A percentile compares a stretch with the other conserved stretches of the same genome.
Conservation (phyloP, 1,140 invertebrate species). For the Trialeurodes vaporariorum region DNA sequence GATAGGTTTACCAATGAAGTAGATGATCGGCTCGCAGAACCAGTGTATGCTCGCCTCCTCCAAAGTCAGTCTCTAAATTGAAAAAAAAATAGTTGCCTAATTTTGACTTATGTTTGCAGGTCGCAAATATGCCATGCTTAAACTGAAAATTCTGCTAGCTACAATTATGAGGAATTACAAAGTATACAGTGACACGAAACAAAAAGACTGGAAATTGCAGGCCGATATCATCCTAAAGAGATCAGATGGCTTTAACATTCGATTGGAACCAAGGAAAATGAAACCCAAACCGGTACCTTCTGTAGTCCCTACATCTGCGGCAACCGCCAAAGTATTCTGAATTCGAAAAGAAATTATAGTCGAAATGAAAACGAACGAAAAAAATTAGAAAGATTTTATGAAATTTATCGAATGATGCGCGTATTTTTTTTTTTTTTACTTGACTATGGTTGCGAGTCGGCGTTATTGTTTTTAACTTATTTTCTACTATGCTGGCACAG, state of each 20-base stretch:
- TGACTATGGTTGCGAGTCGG: too few species aligned
- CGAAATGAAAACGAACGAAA: too few species aligned
- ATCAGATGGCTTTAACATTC: constrained; percentile 59
- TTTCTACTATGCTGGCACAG: too few species aligned
- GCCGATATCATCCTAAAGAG: constrained; percentile 74
- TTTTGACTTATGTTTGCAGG: constrained; percentile 44
- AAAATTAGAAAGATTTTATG: too few species aligned
- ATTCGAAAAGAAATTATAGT: too few species aligned
- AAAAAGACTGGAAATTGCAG: constrained; percentile 58
- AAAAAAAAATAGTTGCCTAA: background rate
- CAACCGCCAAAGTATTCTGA: too few species aligned
- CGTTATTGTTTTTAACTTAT: too few species aligned
- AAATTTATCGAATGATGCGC: too few species aligned
- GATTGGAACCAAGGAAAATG: constrained; percentile 48
- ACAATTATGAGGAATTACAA: constrained; percentile 74
- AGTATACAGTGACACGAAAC: constrained; percentile 49
- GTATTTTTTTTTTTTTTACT: too few species aligned
- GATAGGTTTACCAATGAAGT: too few species aligned
- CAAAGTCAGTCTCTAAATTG: background rate
- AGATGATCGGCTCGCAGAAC: too few species aligned
- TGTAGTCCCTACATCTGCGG: too few species aligned
- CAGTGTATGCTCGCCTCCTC: background rate
- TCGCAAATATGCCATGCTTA: constrained; percentile 77
- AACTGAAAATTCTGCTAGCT: constrained; percentile 74
- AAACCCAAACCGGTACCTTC: constrained; percentile 9